Conservation (phyloP, 2,888 invertebrate genomes). For the Dione juno region DNA sequence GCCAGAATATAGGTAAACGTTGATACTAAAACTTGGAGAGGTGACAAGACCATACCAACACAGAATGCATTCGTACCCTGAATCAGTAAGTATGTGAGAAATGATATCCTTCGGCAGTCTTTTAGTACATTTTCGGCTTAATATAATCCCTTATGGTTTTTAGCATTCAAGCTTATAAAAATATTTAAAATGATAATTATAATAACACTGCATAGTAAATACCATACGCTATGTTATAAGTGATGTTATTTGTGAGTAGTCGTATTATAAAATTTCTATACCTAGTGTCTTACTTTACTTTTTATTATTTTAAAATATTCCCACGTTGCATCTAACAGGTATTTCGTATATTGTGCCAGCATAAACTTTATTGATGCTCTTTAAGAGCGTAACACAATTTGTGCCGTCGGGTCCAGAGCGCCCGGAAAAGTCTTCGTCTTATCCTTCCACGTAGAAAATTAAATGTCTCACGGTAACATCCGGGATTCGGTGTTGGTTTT, state of each 20-base stretch:
- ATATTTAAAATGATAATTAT: too few species aligned
- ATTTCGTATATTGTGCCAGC: background rate
- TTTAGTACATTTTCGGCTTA: background rate
- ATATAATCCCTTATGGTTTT: background rate
- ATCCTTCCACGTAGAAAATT: constrained; percentile 83
- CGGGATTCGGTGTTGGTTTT: constrained; percentile 68
- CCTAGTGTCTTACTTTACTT: too few species aligned
- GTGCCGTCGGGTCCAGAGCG: constrained; percentile 56
- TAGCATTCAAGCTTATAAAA: background rate
- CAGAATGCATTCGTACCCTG: constrained; percentile 13
- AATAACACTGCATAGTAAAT: too few species aligned
- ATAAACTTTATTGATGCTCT: constrained; percentile 52
- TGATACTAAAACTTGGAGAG: constrained; percentile 25
- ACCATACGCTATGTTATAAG: too few species aligned
- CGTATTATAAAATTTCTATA: too few species aligned
- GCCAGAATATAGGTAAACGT: constrained; percentile 22
- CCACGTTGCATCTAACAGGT: too few species aligned
- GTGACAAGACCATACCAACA: constrained; percentile 17
- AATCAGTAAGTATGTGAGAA: constrained; percentile 21
- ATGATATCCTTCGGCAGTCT: background rate
- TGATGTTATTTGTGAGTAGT: too few species aligned
- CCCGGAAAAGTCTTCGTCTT: constrained; percentile 75
- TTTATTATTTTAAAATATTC: too few species aligned
- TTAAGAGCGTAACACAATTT: constrained; percentile 72
- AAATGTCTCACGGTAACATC: constrained; percentile 81